Evolutionary conservation across 1,140 invertebrate genomes (phyloP).

Genomic region (Armadillidium nasatum): DNA sequence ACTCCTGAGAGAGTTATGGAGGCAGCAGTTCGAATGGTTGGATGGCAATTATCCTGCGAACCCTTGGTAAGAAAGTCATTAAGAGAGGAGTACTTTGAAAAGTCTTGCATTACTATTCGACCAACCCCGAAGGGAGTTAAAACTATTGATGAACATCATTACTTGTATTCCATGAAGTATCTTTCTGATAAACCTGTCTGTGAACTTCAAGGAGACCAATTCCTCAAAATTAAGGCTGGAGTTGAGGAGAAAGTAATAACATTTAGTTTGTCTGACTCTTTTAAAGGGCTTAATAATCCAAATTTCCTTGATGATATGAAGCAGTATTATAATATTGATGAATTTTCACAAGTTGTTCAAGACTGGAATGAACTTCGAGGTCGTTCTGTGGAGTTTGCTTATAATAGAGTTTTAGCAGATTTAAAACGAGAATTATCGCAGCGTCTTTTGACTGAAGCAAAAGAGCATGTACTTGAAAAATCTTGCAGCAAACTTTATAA

Average conservation of each 20-base stretch:
- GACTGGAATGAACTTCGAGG: slow-evolving; percentile 90
- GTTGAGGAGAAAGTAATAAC: slow-evolving; percentile 80
- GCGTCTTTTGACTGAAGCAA: slow-evolving; percentile 77
- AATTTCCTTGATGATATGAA: slow-evolving; percentile 87
- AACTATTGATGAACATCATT: slow-evolving; percentile 89
- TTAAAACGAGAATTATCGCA: slow-evolving; percentile 80
- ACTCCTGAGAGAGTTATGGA: slow-evolving; percentile 70
- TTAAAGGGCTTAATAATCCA: slow-evolving; percentile 64
- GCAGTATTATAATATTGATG: slow-evolving; percentile 85
- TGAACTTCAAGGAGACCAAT: slow-evolving; percentile 85
- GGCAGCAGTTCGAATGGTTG: slow-evolving; percentile 89
- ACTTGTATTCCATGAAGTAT: slow-evolving; percentile 84
- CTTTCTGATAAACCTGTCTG: slow-evolving; percentile 89
- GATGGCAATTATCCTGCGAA: slow-evolving; percentile 85
- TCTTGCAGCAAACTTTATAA: slow-evolving; percentile 81
- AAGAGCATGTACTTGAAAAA: slow-evolving; percentile 78
- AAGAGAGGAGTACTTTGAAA: slow-evolving; percentile 83
- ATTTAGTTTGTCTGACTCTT: slow-evolving; percentile 62
- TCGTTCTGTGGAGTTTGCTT: slow-evolving; percentile 79
- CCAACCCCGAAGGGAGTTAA: slow-evolving; percentile 90
- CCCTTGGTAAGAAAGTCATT: slow-evolving; percentile 80
- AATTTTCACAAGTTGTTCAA: slow-evolving; percentile 91
- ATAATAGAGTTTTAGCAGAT: slow-evolving; percentile 82
- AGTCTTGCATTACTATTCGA: slow-evolving; percentile 71
- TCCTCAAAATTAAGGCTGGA: slow-evolving; percentile 73